Base-by-base conservation (phyloP, 2,888 invertebrate genomes). In the Carterocephalus palaemon region DNA sequence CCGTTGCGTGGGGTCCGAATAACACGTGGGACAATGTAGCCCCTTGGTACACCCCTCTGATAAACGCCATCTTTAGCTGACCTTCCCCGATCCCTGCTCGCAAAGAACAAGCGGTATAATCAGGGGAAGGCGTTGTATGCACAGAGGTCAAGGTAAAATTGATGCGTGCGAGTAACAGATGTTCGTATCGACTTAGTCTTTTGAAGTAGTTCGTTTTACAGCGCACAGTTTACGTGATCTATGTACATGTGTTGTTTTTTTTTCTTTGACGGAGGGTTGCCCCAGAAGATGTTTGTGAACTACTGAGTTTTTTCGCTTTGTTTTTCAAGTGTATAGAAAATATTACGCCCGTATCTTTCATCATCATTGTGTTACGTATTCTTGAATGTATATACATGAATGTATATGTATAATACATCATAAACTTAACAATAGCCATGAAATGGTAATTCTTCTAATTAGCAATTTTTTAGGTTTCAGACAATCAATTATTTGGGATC, bases 1-100 rank as follows among this genome's bases (percentile, higher is more conserved):
- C 56, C 79, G 62, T 71, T 70, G 83, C 82, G 83, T 83, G 83
- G 83, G 83, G 83, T 78, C 80, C 60, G 55, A 54, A 43, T 36
- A 43, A 55, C 81, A 77, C 75, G 77, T 80, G 82, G 77, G 74
- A 74, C 73, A 65, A 72, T 59, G 24, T 34, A 42, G 49, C 49
- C 46, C 49, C 48, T 45, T 42, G 49, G 36, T 36, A 36, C 43
- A 43, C 43, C 43, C 42, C 36, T 43, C 28, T 34, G 17, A 28
- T 43, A 36, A 29, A 10, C 15, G 1, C 43, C 36, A 29, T 4
- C 12, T 2, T 31, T 37, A 31, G 13, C 7, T 41, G 26, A 45
- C 24, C 29, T 37, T 4, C 47, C 33, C 16, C 8, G 24, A 7
- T n/a, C 7, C 24, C 34, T 34, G 5, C 13, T 9, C 16, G 8